Percentiles rank a stretch among this genome's conserved stretches.
Evolutionary conservation across 37 sponge, comb jelly and placozoan species (phyloP).

Genomic region (Cliona cf. orientalis): DNA sequence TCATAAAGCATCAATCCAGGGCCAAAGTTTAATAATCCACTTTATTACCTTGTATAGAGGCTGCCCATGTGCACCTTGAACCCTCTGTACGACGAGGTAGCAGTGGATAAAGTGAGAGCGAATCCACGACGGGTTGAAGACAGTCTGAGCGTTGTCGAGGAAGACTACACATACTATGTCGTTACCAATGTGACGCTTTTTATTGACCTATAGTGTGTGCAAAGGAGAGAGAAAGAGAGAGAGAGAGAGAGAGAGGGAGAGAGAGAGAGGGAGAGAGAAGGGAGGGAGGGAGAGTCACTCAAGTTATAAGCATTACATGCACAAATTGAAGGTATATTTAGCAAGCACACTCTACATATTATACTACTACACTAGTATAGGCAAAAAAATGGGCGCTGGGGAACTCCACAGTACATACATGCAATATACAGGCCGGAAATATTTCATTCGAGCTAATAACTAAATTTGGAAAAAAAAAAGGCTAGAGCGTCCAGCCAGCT

Average conservation of each 20-base stretch:
- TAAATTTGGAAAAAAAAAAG: too few relatives aligned
- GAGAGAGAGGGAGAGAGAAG: too few relatives aligned
- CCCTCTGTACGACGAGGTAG: slow-evolving; percentile 88
- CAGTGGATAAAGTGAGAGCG: slow-evolving; percentile 96
- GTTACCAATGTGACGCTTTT: slow-evolving; percentile 98
- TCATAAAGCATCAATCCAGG: too few relatives aligned
- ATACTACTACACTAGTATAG: too few relatives aligned
- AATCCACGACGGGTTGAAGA: slow-evolving; percentile 88
- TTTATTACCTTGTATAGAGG: slow-evolving; percentile 73
- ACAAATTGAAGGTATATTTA: too few relatives aligned
- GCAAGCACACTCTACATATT: too few relatives aligned
- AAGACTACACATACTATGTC: slow-evolving; percentile 95
- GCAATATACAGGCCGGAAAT: too few relatives aligned
- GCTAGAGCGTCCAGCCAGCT: too few relatives aligned
- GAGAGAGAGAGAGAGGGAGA: slow-evolving; percentile 12
- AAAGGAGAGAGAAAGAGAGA: slow-evolving; percentile 27
- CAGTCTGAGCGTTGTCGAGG: slow-evolving; percentile 81
- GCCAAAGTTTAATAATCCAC: too few relatives aligned
- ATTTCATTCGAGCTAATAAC: too few relatives aligned
- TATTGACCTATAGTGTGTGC: slow-evolving; percentile 67
- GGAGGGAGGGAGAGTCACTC: not conserved
- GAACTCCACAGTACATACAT: too few relatives aligned
- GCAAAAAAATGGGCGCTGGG: too few relatives aligned
- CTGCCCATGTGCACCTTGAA: slow-evolving; percentile 61
- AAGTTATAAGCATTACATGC: not conserved